Evolutionary conservation across 2,113 vertebrate genomes (phyloP), one percentile per base, ranked within the genome.

Genomic region (Ptilorrhoa leucosticta): DNA sequence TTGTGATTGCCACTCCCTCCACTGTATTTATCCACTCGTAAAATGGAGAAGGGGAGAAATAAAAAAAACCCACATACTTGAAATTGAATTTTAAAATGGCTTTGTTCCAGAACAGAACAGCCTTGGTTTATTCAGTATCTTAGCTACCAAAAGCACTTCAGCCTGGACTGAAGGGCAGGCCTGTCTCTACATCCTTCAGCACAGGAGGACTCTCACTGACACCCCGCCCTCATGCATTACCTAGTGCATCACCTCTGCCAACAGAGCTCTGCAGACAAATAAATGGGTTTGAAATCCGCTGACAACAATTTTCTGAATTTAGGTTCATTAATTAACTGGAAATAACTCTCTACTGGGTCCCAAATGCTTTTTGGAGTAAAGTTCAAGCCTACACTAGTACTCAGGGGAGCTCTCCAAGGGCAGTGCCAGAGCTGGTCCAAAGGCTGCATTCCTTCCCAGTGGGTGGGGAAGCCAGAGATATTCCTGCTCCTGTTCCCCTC

Each of bases 211-310:
- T 42, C 50, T 15, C 64, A 17, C 69, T 50, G 60, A 28, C 66
- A 48, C 22, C 45, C 10, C 24, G 15, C 26, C 30, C 53, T n/a
- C 1, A 3, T 51, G n/a, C 17, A 19, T 28, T 21, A 66, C 57
- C 45, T 24, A 21, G 21, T 0, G 0, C 83, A 15, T 11, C 0
- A 0, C 26, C 73, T n/a, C 76, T 75, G 65, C 66, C 5, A 4
- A 14, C 37, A 92, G 18, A 84, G 8, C 65, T 48, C 42, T 76
- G 63, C 40, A 76, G n/a, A 24, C 33, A 72, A 76, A 80, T 7
- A 15, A 54, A 68, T 0, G 18, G 19, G 8, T 54, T 2, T 50
- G 60, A 68, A 76, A 82, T 18, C 30, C 12, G 0, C 69, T 57
- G 69, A 16, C n/a, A 70, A 18, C 24, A 28, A 11, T 44, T 37